Base-by-base conservation (phyloP, 2,888 invertebrate genomes). In the Disparrhopalites patrizii region DNA sequence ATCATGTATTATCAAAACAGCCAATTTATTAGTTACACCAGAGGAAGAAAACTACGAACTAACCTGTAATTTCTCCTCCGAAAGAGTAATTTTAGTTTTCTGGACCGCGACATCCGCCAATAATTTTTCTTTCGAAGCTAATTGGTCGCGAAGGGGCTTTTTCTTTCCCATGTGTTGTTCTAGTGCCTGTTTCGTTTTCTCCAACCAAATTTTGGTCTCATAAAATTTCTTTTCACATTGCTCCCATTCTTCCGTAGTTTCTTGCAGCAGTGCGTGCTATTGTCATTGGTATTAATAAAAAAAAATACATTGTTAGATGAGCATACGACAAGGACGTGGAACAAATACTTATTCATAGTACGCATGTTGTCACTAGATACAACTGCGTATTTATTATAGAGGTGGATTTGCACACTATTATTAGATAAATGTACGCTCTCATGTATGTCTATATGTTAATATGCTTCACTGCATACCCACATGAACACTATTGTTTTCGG, bases 221-320 rank as follows among this genome's bases (percentile, higher is more conserved):
- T 91, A 90, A 79, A 95, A 85, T 80, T 96, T 95, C 79, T 86
- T 89, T 80, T 95, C 94, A 81, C 93, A 95, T 80, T 95, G 91
- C 79, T 94, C 93, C 92, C 95, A 95, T 82, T 95, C 94, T 79
- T 94, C 93, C 55, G 90, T 88, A 61, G 93, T 87, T 81, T 95
- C 95, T 84, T 91, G 91, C 68, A 95, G 83, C 75, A 93, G 81
- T 52, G 91, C 89, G 78, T 90, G 89, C 92, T 92, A 80, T 70
- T 84, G 83, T 54, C 36, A 27, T 30, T 51, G 23, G 15, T 51
- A 18, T 40, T 40, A 40, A n/a, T n/a, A n/a, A n/a, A n/a, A n/a
- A n/a, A n/a, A n/a, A n/a, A n/a, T n/a, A n/a, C 10, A 10, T 20
- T 50, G 18, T 50, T 23, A 10, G 23, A 25, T 50, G 27, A 7